Base-by-base conservation (phyloP, 2,888 invertebrate species). In the Gerris lacustris region DNA sequence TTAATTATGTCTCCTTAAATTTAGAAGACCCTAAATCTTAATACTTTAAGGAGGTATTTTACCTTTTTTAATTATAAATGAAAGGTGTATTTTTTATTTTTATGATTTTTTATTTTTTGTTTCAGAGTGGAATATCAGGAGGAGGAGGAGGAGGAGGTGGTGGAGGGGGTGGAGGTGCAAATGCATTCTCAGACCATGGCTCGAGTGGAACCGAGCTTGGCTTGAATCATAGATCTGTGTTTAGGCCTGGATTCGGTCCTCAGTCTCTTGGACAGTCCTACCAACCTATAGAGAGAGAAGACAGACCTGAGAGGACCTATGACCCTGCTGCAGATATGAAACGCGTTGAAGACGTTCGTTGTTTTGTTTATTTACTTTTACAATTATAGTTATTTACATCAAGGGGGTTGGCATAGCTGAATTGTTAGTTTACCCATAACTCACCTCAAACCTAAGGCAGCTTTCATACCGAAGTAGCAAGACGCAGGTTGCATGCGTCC, bases 211-310 rank as follows among this genome's bases (percentile, higher is more conserved):
- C 70, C 31, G 67, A 68, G n/a, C 64, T 72, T 6, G 72, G 73
- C n/a, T 69, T 71, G 63, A 66, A 82, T 1, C 76, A 77, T 44
- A 82, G 80, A 75, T 82, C 86, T 18, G 86, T 86, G 5, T 87
- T 87, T 77, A 82, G 83, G 75, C 83, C 84, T 75, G 86, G 87
- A 66, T 86, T 87, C 86, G 87, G 87, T 5, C 91, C 94, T 0
- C 85, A 88, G 74, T 88, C 86, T 74, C 86, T 91, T 80, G 94
- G 94, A 0, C 86, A 87, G 76, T 93, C 93, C 0, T 94, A 94
- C 79, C 86, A 89, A 72, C 88, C 90, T 0, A 83, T 86, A 72
- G 84, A 85, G 15, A 79, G 86, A 63, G 80, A 83, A 17, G 76
- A 77, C 68, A 77, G 79, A n/a, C 78, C 79, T 75, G 73, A 76